Conservation (phyloP, 2,888 invertebrate species). For the Eilema caniola region DNA sequence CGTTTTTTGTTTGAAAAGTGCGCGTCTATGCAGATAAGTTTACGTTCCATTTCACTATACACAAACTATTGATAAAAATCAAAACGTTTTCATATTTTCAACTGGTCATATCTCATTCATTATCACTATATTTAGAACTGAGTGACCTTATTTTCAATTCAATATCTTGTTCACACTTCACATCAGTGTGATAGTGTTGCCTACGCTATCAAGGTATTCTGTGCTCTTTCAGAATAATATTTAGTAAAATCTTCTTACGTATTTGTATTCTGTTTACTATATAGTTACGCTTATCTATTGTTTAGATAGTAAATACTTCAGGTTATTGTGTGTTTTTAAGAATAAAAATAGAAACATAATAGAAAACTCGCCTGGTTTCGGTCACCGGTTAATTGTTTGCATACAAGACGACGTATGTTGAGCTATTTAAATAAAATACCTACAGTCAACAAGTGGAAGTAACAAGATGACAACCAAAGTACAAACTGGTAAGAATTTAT, state of each 20-base stretch:
- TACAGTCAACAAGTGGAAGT: neutral
- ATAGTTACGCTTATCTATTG: too few relatives aligned
- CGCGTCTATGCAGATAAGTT: neutral
- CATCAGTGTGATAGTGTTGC: neutral
- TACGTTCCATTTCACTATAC: constrained; percentile 16
- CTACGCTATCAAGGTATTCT: neutral
- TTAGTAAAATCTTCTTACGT: neutral
- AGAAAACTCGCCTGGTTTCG: neutral
- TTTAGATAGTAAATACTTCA: neutral
- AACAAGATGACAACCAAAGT: constrained; percentile 62
- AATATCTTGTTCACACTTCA: neutral
- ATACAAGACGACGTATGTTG: too few relatives aligned
- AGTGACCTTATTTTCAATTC: constrained; percentile 5
- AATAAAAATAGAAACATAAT: too few relatives aligned
- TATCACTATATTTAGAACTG: neutral
- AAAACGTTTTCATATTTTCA: neutral
- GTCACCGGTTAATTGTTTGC: neutral
- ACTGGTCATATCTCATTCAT: neutral
- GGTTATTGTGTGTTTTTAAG: neutral
- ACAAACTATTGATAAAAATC: neutral
- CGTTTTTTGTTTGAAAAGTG: constrained; percentile 29
- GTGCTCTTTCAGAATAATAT: neutral
- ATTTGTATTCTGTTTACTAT: too few relatives aligned
- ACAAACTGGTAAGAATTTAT: constrained; percentile 66
- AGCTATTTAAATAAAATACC: neutral